Conservation (phyloP, 2,888 invertebrate species). For the Yponomeuta plumbellus region DNA sequence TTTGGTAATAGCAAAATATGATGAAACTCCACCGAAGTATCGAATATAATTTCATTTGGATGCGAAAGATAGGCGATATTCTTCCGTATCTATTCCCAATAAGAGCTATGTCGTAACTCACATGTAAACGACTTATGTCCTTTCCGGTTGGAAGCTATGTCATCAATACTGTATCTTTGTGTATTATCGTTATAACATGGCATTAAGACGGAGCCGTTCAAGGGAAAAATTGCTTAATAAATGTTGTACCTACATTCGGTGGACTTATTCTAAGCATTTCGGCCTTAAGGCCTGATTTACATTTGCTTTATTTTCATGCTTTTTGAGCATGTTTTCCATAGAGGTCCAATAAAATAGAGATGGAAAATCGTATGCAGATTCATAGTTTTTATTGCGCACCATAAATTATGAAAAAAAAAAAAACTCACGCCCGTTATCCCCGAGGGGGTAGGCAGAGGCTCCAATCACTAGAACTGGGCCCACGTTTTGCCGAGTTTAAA, state of each 20-base stretch:
- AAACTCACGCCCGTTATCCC: too few species aligned
- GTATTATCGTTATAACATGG: slow-evolving; percentile 63
- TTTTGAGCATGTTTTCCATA: too few species aligned
- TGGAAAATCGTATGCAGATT: too few species aligned
- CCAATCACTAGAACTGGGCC: too few species aligned
- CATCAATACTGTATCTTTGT: slow-evolving; percentile 66
- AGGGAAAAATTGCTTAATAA: slow-evolving; percentile 72
- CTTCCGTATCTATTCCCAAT: slow-evolving; percentile 17
- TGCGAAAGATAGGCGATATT: slow-evolving; percentile 20
- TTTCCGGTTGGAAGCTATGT: slow-evolving; percentile 31
- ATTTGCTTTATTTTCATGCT: too few species aligned
- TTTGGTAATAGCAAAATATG: slow-evolving; percentile 41
- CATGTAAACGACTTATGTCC: slow-evolving; percentile 27
- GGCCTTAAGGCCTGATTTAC: too few species aligned
- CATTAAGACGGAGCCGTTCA: slow-evolving; percentile 65
- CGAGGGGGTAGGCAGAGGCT: too few species aligned
- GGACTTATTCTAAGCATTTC: neutral
- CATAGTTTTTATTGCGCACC: too few species aligned
- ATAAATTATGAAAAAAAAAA: too few species aligned
- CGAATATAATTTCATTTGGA: slow-evolving; percentile 63
- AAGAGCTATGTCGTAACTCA: slow-evolving; percentile 24
- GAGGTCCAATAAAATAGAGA: too few species aligned
- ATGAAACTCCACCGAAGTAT: slow-evolving; percentile 64
- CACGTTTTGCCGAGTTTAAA: too few species aligned
- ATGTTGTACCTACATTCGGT: slow-evolving; percentile 36